Evolutionary conservation across 2,113 vertebrate species (phyloP), one percentile per base, ranked within the genome.

Genomic region (Pionites leucogaster): DNA sequence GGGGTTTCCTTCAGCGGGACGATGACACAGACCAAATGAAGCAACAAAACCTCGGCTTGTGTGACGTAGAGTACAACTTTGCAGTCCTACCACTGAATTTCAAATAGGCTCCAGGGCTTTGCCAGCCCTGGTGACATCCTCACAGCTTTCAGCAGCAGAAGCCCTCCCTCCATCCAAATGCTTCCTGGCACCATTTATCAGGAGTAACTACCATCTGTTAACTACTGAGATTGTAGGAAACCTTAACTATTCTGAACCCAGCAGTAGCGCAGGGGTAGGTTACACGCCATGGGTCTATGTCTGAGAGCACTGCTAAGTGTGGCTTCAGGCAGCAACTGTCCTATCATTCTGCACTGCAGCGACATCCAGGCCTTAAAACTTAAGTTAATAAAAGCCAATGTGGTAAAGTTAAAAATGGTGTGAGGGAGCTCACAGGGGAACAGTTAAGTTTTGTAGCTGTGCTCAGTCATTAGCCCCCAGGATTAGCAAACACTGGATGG

Each of bases 201-300:
- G 86, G 33, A 95, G 47, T 65, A 88, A 68, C 44, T 27, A 69
- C 86, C 57, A 75, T 70, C 83, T 94, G 88, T 71, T 90, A 74
- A 24, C n/a, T 63, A 4, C 0, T 11, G 46, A 68, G 86, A 35
- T 25, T 88, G 86, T 70, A 86, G 64, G 44, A 74, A 93, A n/a
- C 12, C 62, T 50, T 57, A 28, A 46, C 55, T 92, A 35, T 50
- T 93, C 49, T 80, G 42, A 64, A 70, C 55, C 17, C 35, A 67
- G 71, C 41, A 49, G 64, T 29, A 81, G 60, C 4, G 35, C 68
- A 69, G 52, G 60, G 53, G 20, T 28, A 74, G 59, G 71, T 83
- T 52, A 86, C 31, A 31, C 1, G 0, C 23, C 2, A 0, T 9
- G 35, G 35, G 33, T 55, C 70, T 12, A 15, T 15, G 28, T 47